Conservation (phyloP, 2,113 vertebrate species). For the Neodon shergylaensis region DNA sequence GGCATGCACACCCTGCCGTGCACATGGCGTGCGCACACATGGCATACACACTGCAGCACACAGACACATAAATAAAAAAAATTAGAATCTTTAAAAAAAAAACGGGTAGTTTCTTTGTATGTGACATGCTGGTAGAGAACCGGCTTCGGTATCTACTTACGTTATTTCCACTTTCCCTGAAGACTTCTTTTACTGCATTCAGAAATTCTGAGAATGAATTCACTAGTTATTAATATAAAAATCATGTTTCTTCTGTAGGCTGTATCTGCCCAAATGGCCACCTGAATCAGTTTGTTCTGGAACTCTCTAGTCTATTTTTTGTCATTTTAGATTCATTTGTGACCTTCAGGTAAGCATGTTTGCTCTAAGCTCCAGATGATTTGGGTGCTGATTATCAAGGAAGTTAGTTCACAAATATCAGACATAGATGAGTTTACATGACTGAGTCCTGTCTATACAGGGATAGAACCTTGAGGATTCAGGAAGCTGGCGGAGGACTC, state of each 20-base stretch:
- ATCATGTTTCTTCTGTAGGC: not conserved
- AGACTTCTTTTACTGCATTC: not conserved
- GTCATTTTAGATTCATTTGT: not conserved
- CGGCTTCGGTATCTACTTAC: not conserved
- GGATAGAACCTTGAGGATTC: not conserved
- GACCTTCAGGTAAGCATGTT: not conserved
- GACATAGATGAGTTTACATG: not conserved
- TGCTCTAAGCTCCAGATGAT: not conserved
- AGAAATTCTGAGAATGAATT: not conserved
- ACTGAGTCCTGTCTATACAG: not conserved
- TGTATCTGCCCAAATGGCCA: not conserved
- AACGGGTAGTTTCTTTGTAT: not conserved
- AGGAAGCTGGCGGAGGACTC: not conserved
- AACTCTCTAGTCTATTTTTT: not conserved
- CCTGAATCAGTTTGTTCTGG: not conserved
- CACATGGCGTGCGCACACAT: not conserved
- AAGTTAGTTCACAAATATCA: not conserved
- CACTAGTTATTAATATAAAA: not conserved
- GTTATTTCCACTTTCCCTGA: not conserved
- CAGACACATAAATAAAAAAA: not conserved
- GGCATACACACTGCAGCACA: not conserved
- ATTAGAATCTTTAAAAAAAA: not conserved
- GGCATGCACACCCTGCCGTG: not conserved
- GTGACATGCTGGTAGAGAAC: not conserved
- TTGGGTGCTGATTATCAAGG: not conserved